phyloP scores from a whole-genome alignment of 1,140 invertebrate genomes.

The Macrosteles quadrilineatus region DNA sequence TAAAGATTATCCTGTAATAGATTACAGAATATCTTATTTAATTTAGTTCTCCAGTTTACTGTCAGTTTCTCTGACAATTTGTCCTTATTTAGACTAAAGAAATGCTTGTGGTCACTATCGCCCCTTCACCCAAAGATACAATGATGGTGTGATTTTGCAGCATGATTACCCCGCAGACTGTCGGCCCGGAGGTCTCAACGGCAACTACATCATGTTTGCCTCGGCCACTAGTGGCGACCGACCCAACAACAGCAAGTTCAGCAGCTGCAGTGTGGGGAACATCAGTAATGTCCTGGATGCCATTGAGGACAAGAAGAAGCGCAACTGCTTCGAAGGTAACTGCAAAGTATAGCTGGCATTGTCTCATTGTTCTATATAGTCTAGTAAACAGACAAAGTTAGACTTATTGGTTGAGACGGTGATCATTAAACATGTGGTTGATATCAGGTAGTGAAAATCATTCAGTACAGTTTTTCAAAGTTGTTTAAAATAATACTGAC shows the following conservation, averaged over 20 bases:
- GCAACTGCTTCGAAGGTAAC: constrained; percentile 88
- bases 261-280: constrained; percentile 89
- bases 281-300: constrained; percentile 94
- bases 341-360: constrained; percentile 17
- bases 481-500: too few species aligned
- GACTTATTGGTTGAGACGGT: neutral
- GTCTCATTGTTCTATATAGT: neutral
- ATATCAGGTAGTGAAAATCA: too few species aligned
- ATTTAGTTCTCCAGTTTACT: too few species aligned
- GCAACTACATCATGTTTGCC: constrained; percentile 98
- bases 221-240: constrained; percentile 92
- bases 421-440: too few species aligned
- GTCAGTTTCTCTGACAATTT: too few species aligned
- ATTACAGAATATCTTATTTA: too few species aligned
- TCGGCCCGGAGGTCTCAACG: constrained; percentile 80
- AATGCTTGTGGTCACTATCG: too few species aligned
- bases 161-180: constrained; percentile 95
- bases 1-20: too few species aligned
- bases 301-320: constrained; percentile 85
- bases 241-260: constrained; percentile 94
- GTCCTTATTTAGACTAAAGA: too few species aligned
- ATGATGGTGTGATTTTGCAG: too few species aligned
- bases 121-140: too few species aligned
- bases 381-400: neutral
- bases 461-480: too few species aligned